Evolutionary conservation across 1,140 invertebrate genomes (phyloP), one percentile per base, ranked within the genome.

Genomic region (Heterodera carotae): DNA sequence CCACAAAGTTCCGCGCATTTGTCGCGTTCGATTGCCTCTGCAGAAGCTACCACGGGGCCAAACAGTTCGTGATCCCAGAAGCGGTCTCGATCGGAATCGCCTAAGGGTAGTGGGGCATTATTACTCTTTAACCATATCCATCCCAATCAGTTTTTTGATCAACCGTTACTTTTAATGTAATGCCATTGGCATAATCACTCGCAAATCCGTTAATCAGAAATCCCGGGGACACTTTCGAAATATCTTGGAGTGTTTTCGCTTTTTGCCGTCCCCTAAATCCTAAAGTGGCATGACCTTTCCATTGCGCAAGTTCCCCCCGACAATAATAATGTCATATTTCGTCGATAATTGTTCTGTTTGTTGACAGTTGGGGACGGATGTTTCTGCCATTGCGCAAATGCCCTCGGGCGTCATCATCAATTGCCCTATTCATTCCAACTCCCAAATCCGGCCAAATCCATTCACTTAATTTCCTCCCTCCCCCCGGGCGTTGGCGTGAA

Each of bases 31-130:
- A 83, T 53, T n/a, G 70, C 69, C 15, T 43, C 70, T 34, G 64
- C 75, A 4, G 43, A 67, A 12, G 59, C 76, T 8, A 85, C 72
- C 22, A 78, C 62, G 27, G 70, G 66, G 7, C 82, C 82, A n/a
- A 62, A 67, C 27, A 83, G 31, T 73, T 83, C 82, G 67, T 83
- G 82, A 66, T 83, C 82, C 80, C 83, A 83, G 53, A 83, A 83
- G 27, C 83, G 76, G 48, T 83, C 82, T 12, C 82, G 76, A 31
- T 85, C 82, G n/a, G 64, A 53, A 56, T 83, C 84, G 43, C 77
- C 82, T 83, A 34, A 36, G 82, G 82, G 43, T 43, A 69, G 34
- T 72, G 15, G 39, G 7, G 39, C 39, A 43, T 43, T 43, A n/a
- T n/a, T n/a, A n/a, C n/a, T n/a, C n/a, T n/a, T n/a, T n/a, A n/a